These are phyloP conservation scores for Luehdorfia chinensis DNA, from an alignment of 1,140 invertebrate species.

Conservation along the genomic window DNA sequence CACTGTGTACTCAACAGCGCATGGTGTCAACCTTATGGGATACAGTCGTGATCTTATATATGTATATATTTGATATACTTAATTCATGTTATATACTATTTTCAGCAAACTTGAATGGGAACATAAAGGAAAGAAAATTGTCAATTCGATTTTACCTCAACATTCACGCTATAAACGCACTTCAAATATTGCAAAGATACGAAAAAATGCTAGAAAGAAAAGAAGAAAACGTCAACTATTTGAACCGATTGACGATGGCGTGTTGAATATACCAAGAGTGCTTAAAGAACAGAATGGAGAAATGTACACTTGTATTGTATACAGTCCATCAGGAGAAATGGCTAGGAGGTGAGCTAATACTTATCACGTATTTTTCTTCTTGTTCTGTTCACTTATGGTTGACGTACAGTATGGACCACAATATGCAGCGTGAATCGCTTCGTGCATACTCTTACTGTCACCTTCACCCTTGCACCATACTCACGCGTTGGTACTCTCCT, in stretches of 20 bases:
- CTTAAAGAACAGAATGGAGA: slow-evolving; percentile 83
- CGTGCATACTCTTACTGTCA: too few species aligned
- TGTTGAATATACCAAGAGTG: slow-evolving; percentile 85
- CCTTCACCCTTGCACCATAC: too few species aligned
- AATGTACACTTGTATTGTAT: slow-evolving; percentile 89
- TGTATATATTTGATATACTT: too few species aligned
- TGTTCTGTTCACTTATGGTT: too few species aligned
- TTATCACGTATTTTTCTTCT: too few species aligned
- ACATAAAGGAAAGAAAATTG: slow-evolving; percentile 63
- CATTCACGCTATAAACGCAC: slow-evolving; percentile 48
- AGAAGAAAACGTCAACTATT: slow-evolving; percentile 60
- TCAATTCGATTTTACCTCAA: slow-evolving; percentile 47
- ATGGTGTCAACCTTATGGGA: too few species aligned
- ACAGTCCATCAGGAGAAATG: slow-evolving; percentile 86
- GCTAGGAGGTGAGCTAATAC: slow-evolving; percentile 77
- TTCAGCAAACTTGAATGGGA: slow-evolving; percentile 74
- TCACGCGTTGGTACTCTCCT: too few species aligned
- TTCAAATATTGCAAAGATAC: slow-evolving; percentile 25
- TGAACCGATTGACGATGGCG: slow-evolving; percentile 60
- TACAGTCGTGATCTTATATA: too few species aligned
- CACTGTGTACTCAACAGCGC: too few species aligned
- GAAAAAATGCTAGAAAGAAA: slow-evolving; percentile 34
- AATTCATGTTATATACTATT: too few species aligned
- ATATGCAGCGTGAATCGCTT: too few species aligned
- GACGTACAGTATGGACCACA: too few species aligned